Conservation (phyloP, 2,888 invertebrate genomes). For the Uropetala carovei region DNA sequence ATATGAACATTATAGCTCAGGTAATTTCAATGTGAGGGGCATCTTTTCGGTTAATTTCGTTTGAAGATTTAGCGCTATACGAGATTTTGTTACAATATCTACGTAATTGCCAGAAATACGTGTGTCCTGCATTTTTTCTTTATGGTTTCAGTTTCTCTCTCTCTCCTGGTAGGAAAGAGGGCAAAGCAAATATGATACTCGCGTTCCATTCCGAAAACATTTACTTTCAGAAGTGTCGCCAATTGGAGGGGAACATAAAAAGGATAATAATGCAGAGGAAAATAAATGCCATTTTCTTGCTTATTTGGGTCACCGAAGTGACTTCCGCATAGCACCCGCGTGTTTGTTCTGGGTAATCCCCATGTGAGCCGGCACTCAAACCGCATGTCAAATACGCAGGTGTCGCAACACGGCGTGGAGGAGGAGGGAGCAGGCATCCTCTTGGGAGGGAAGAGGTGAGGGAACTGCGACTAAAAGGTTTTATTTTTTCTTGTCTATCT, state of each 20-base stretch:
- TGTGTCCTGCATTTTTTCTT: no score
- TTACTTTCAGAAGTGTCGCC: not conserved
- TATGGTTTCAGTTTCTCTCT: not conserved
- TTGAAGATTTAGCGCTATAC: no score
- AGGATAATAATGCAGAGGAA: conserved; percentile 4
- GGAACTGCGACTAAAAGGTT: not conserved
- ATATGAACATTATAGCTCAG: no score
- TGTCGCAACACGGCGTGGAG: not conserved
- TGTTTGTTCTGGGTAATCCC: conserved; percentile 26
- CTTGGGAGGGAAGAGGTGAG: not conserved
- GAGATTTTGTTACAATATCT: no score
- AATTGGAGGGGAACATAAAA: not conserved
- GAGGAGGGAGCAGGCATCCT: not conserved
- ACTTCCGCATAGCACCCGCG: conserved; percentile 58
- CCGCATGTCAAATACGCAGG: not conserved
- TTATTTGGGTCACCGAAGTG: conserved; percentile 31
- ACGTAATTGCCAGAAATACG: no score
- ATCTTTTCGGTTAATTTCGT: no score
- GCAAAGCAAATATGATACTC: not conserved
- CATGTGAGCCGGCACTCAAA: not conserved
- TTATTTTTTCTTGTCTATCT: conserved; percentile 6
- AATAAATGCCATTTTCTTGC: not conserved
- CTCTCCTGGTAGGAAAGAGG: not conserved
- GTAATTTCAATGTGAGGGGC: no score
- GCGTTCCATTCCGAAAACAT: not conserved